Base-by-base conservation (phyloP, 1,140 invertebrate species). In the Danaus plexippus region DNA sequence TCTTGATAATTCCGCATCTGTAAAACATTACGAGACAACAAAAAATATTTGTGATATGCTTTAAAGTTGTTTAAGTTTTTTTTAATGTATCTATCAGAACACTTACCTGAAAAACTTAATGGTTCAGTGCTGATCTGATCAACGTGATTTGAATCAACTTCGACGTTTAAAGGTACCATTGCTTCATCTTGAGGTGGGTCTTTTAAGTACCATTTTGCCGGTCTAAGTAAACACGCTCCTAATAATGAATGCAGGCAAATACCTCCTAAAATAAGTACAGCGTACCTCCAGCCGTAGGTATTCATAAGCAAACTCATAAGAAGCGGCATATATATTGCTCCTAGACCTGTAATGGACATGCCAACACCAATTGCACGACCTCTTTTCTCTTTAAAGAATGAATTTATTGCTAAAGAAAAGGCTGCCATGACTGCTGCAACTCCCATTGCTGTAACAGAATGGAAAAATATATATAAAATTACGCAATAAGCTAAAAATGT, bases 181-280 rank as follows among this genome's bases (percentile, higher is more conserved):
- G 85, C 84, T 69, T 84, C 78, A 43, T 61, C 41, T 47, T 56
- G 15, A 52, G 73, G 66, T 43, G 77, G 64, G 57, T 75, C 64
- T 73, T 84, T 89, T 67, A 88, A 76, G 70, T 92, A 91, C 88
- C 86, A 89, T 66, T 88, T 88, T 9, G 89, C 87, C 18, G 90
- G 90, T 69, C 90, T 89, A 9, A 91, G 72, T 49, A 91, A 73
- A 52, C 88, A 78, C 9, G 89, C 85, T 11, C 84, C 89, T 53
- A 87, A 71, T 6, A 90, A 65, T 4, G 88, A 88, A 64, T 91
- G 88, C 6, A 90, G 80, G n/a, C 87, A 80, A 41, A 91, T 65
- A 9, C 85, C 89, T 13, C 87, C 81, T n/a, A 90, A 69, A 53
- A 90, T 88, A 2, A 90, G 66, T 41, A 90, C 80, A 4, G 89